Conservation (phyloP, 2,797 vertebrate genomes). For the Squalus acanthias region DNA sequence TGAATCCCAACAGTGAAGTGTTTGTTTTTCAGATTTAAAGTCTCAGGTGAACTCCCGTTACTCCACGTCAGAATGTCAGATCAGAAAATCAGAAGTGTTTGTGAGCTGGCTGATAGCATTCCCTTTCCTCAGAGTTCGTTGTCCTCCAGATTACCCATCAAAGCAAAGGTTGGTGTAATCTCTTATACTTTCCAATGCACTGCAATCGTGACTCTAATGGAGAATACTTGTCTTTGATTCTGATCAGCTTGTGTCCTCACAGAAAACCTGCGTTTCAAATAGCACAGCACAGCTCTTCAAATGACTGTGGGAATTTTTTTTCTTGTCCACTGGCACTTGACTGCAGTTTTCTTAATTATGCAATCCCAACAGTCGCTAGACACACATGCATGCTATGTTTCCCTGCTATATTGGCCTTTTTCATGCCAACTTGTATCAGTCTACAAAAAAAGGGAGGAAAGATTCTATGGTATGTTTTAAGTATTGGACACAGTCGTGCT, state of each 20-base stretch:
- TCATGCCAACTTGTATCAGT: neutral
- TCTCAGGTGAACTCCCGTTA: constrained; percentile 83
- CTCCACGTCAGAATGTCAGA: constrained; percentile 83
- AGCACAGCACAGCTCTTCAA: neutral
- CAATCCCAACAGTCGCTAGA: neutral
- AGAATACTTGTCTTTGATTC: neutral
- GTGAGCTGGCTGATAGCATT: constrained; percentile 74
- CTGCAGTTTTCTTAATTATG: neutral
- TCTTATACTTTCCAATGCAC: neutral
- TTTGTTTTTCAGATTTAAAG: constrained; percentile 73
- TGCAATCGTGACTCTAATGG: neutral
- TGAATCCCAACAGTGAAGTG: constrained; percentile 37
- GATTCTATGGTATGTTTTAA: neutral
- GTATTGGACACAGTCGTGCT: neutral
- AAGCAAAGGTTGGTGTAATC: neutral
- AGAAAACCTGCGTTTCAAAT: neutral
- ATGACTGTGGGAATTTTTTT: neutral
- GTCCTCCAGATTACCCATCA: constrained; percentile 42
- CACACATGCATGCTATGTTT: neutral
- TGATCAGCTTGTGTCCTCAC: neutral
- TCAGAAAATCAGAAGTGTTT: constrained; percentile 73
- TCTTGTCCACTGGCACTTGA: neutral
- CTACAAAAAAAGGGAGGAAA: neutral
- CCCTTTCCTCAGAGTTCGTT: constrained; percentile 67
- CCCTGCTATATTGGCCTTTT: neutral